phyloP scores from a whole-genome alignment of 2,888 invertebrate genomes.

The Nemotelus pantherinus region DNA sequence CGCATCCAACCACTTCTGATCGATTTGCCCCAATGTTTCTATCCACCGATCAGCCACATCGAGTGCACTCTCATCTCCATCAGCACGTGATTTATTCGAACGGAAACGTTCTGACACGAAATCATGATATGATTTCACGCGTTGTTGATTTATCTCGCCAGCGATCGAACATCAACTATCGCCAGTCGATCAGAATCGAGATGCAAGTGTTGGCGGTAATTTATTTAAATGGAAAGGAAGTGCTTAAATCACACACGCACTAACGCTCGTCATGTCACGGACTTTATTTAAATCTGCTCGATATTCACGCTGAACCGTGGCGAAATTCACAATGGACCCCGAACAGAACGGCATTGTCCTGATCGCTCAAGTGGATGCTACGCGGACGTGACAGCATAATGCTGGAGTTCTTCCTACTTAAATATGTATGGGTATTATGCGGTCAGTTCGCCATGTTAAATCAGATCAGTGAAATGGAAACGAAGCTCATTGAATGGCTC shows the following conservation, averaged over 20 bases:
- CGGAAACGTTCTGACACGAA: constrained; percentile 47
- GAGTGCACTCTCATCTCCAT: constrained; percentile 19
- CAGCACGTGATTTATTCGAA: constrained; percentile 33
- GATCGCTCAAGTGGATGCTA: constrained; percentile 6
- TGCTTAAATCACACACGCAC: constrained; percentile 49
- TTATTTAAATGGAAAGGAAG: constrained; percentile 50
- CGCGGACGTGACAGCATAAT: constrained; percentile 40
- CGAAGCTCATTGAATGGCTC: constrained; percentile 38
- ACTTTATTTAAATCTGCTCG: constrained; percentile 21
- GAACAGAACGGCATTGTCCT: constrained; percentile 28
- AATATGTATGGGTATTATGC: constrained; percentile 37
- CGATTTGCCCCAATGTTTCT: background rate
- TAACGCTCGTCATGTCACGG: constrained; percentile 16
- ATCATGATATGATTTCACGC: constrained; percentile 48
- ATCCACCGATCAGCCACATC: constrained; percentile 12
- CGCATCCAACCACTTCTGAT: background rate
- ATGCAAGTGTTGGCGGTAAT: constrained; percentile 44
- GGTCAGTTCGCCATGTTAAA: constrained; percentile 33
- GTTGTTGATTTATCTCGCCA: constrained; percentile 44
- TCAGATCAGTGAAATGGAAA: constrained; percentile 29
- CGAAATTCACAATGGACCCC: constrained; percentile 8
- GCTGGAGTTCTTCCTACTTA: constrained; percentile 12
- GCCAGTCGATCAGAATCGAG: constrained; percentile 14
- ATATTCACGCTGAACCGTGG: background rate
- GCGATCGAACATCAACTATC: constrained; percentile 29